Evolutionary conservation across 2,113 vertebrate species (phyloP), one percentile per base, ranked within the genome.

Genomic region (Stigmatopora argus): DNA sequence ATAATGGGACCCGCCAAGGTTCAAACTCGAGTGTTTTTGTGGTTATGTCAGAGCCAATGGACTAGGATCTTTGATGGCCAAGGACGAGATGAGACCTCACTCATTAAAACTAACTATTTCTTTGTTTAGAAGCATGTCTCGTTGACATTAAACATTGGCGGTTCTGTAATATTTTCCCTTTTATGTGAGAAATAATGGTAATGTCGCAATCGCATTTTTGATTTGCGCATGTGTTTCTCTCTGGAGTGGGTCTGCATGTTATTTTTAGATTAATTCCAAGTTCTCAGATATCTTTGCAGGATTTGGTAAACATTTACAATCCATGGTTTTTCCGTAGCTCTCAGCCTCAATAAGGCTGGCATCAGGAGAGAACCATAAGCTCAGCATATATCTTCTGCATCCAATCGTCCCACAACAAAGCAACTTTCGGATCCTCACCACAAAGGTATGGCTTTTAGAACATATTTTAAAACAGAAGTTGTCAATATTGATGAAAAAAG

Each of bases 341-440:
- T 92, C 81, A 69, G 92, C 89, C 49, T 80, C 81, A 23, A 87
- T 99, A 79, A 92, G 85, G 67, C 88, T 97, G 85, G 78, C 92
- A 12, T 92, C 93, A 47, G 94, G 91, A 65, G 92, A 96, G 68
- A 88, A 91, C 83, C 94, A 90, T 85, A 88, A 70, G 86, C 90
- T 96, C 73, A 84, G 90, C 57, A 84, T 97, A 66, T 80, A 87
- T 78, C 92, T 99, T 66, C 88, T 94, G 80, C 93, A 97, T 82
- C 84, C 92, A 41, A 83, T 99, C 79, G 71, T 92, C 76, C 92
- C 95, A 34, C 90, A 95, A 69, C 93, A 98, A 83, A 94, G 95
- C 91, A 93, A 65, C 11, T 97, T 94, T 89, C 96, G 89, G 94
- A 85, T 97, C 78, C 93, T 98, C 85, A 92, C 92, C 74, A 96